Base-by-base conservation (phyloP, 1,140 invertebrate species). In the Ceratosolen solmsi region DNA sequence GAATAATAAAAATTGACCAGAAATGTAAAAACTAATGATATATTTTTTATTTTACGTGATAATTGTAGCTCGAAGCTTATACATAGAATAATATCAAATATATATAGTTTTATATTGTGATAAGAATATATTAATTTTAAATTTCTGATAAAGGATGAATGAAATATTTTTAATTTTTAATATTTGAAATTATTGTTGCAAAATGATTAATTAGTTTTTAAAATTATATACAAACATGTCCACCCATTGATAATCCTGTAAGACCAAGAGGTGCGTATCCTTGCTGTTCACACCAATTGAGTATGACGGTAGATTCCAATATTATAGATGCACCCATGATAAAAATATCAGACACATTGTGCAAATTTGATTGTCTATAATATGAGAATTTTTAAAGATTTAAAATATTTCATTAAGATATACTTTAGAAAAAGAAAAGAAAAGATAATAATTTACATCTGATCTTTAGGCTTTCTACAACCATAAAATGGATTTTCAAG, bases 191-290 rank as follows among this genome's bases (percentile, higher is more conserved):
- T 73, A 27, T 60, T 58, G 13, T 38, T 58, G 20, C 0, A 75
- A 25, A 60, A 9, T n/a, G 27, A 46, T 25, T 2, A 65, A 58
- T 58, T 25, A 60, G n/a, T n/a, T 33, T 46, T 25, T 63, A 9
- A 76, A 70, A 71, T 56, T 56, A 56, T 15, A 84, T 86, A 94
- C 95, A 93, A 89, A 99, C 97, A 94, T 99, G 98, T 70, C 98
- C 99, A 80, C 99, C 99, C 98, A 99, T 99, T n/a, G 98, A 99
- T 71, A 99, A 94, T n/a, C 98, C 98, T 30, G 97, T 98, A 13
- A 99, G 93, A 70, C 97, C 98, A 8, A 99, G 92, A 0, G 98
- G 98, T 17, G 97, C 97, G 88, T 96, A 96, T 30, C 96, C 95
- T 88, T 96, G 93, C 73, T 94, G 92, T 90, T 98, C 96, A 88